phyloP scores from a whole-genome alignment of 2,797 vertebrate genomes.

The Jordanella pulchra region DNA sequence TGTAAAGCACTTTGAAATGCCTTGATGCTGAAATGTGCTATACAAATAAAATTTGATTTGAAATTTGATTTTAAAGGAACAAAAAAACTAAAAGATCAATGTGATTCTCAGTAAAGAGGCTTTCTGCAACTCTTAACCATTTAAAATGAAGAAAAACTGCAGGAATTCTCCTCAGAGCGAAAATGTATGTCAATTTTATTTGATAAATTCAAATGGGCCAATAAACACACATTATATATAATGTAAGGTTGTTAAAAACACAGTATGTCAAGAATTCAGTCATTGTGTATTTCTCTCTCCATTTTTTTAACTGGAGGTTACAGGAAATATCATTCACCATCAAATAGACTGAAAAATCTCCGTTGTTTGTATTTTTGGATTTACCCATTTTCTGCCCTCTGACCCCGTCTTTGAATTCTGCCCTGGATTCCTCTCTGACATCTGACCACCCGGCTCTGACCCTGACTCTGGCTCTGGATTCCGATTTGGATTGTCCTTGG shows the following conservation, averaged over 20 bases:
- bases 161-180: slow-evolving; percentile 20
- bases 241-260: slow-evolving; percentile 8
- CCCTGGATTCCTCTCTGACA: no score
- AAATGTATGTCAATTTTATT: slow-evolving; percentile 11
- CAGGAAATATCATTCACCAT: not conserved
- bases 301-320: not conserved
- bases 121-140: slow-evolving; percentile 47
- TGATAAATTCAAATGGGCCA: slow-evolving; percentile 21
- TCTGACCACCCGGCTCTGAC: no score
- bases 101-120: slow-evolving; percentile 45
- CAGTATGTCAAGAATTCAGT: not conserved
- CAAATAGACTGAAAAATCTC: not conserved
- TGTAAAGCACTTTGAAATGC: no score
- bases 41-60: no score
- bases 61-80: no score
- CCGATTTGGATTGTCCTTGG: no score
- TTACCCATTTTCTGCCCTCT: no score
- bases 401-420: no score
- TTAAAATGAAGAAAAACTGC: slow-evolving; percentile 46
- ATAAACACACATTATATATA: not conserved
- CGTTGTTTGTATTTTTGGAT: no score
- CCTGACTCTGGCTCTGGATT: no score
- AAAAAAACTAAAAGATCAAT: slow-evolving; percentile 12
- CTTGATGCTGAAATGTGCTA: no score
- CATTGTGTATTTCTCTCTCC: not conserved